Conservation (phyloP, 2,888 invertebrate species). For the Operophtera brumata region DNA sequence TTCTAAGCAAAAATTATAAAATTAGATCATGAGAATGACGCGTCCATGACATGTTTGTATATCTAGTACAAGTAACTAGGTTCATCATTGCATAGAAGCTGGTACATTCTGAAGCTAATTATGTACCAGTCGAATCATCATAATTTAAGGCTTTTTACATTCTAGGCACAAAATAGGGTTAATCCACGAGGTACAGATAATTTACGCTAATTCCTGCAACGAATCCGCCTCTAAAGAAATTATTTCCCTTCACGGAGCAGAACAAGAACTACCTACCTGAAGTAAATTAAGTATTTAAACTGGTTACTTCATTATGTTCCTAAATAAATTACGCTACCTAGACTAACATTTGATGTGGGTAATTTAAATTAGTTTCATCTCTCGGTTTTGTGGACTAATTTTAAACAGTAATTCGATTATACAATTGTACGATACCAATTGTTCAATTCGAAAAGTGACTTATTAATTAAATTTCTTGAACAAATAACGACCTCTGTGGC, state of each 20-base stretch:
- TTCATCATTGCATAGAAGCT: too few relatives aligned
- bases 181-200: not conserved
- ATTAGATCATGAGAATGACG: too few relatives aligned
- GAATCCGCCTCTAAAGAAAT: slow-evolving; percentile 28
- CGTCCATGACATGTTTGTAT: too few relatives aligned
- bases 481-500: too few relatives aligned
- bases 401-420: slow-evolving; percentile 8
- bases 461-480: not conserved
- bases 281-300: slow-evolving; percentile 29
- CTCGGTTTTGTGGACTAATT: slow-evolving; percentile 13
- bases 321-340: slow-evolving; percentile 42
- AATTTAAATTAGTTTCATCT: slow-evolving; percentile 35
- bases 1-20: too few relatives aligned
- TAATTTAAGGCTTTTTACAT: not conserved
- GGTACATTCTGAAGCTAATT: too few relatives aligned
- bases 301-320: slow-evolving; percentile 42
- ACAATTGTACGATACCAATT: slow-evolving; percentile 5
- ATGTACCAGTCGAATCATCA: too few relatives aligned
- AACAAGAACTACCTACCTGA: slow-evolving; percentile 19
- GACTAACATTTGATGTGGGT: slow-evolving; percentile 43
- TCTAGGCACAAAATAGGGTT: not conserved
- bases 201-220: slow-evolving; percentile 1
- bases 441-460: not conserved
- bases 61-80: too few relatives aligned
- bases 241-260: slow-evolving; percentile 30